phyloP scores from a whole-genome alignment of 2,888 invertebrate genomes.

The Eristalis tenax region DNA sequence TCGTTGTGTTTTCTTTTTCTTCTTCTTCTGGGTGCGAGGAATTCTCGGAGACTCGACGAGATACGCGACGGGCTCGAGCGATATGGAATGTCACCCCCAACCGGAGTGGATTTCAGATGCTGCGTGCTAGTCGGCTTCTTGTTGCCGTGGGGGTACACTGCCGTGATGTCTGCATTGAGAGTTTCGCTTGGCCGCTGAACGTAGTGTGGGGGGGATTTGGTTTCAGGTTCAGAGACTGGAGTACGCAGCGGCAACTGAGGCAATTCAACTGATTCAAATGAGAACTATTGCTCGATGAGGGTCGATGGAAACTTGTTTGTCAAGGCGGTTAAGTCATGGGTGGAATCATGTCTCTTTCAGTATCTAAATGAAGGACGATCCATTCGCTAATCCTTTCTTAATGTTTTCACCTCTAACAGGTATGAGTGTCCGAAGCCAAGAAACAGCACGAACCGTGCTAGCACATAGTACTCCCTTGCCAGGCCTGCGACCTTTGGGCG shows the following conservation, averaged over 20 bases:
- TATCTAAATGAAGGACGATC: too few relatives aligned
- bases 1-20: neutral
- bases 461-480: too few relatives aligned
- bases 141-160: constrained; percentile 20
- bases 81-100: constrained; percentile 69
- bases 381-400: too few relatives aligned
- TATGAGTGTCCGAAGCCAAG: too few relatives aligned
- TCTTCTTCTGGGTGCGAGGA: neutral
- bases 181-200: neutral
- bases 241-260: neutral
- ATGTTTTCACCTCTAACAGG: too few relatives aligned
- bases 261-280: too few relatives aligned
- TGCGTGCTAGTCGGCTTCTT: neutral
- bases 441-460: too few relatives aligned
- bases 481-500: too few relatives aligned
- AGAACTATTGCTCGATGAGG: too few relatives aligned
- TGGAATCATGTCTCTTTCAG: too few relatives aligned
- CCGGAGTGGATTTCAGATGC: constrained; percentile 42
- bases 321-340: too few relatives aligned
- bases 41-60: neutral
- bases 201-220: neutral
- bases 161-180: neutral
- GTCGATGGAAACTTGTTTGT: too few relatives aligned
- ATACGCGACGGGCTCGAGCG: constrained; percentile 3
- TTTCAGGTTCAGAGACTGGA: neutral